Evolutionary conservation across 92 coral and sea anemone genomes (phyloP).

Genomic region (Virgularia gustaviana): DNA sequence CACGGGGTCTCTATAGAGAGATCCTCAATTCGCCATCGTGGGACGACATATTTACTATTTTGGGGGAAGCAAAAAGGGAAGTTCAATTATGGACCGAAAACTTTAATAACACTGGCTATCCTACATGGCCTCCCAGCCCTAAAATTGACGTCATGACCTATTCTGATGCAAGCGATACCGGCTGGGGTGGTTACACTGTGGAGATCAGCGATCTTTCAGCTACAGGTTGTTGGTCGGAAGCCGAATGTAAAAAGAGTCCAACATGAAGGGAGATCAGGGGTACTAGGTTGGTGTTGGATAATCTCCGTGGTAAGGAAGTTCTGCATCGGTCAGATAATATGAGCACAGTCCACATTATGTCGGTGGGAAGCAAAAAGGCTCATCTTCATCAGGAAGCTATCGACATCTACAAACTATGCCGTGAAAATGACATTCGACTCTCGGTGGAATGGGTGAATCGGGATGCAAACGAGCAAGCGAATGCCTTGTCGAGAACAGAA

Average conservation of each 20-base stretch:
- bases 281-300: constrained; percentile 35
- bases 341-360: constrained; percentile 48
- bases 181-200: constrained; percentile 61
- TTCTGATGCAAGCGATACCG: constrained; percentile 57
- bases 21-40: constrained; percentile 30
- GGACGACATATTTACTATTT: constrained; percentile 34
- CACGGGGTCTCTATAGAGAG: constrained; percentile 42
- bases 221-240: constrained; percentile 51
- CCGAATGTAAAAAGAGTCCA: constrained; percentile 39
- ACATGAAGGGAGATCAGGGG: constrained; percentile 51
- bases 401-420: constrained; percentile 52
- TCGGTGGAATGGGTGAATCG: constrained; percentile 54
- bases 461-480: constrained; percentile 44
- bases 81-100: constrained; percentile 40
- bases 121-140: constrained; percentile 47
- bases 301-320: constrained; percentile 31
- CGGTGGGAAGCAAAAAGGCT: constrained; percentile 49
- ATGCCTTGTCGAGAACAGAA: constrained; percentile 42
- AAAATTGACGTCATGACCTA: constrained; percentile 48
- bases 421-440: constrained; percentile 45
- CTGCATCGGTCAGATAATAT: constrained; percentile 50
- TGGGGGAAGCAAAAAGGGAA: constrained; percentile 25
- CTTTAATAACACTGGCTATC: constrained; percentile 41
- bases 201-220: constrained; percentile 43
- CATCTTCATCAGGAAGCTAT: constrained; percentile 56